Conservation (phyloP, 1,140 invertebrate genomes). For the Macrotrachela quadricornifera region DNA sequence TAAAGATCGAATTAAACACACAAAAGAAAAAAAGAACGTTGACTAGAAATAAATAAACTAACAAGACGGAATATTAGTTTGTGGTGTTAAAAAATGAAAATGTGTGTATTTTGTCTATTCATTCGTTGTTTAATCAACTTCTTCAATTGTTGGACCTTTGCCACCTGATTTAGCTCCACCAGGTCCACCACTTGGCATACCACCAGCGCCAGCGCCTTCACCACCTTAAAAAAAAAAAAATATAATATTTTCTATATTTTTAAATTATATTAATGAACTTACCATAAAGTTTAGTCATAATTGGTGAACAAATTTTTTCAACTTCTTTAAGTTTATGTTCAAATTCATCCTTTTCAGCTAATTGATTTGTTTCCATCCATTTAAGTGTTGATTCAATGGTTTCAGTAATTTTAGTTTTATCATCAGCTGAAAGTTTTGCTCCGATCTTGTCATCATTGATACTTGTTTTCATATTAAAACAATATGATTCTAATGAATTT, state of each 20-base stretch:
- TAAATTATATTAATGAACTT: too few relatives aligned
- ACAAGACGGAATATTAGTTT: too few relatives aligned
- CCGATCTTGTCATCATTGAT: slow-evolving; percentile 44
- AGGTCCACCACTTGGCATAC: too few relatives aligned
- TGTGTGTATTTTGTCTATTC: background rate
- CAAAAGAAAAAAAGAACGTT: too few relatives aligned
- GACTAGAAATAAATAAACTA: too few relatives aligned
- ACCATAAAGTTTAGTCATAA: slow-evolving; percentile 17
- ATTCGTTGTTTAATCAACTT: slow-evolving; percentile 7
- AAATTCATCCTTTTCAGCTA: slow-evolving; percentile 31
- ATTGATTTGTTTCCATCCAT: slow-evolving; percentile 31
- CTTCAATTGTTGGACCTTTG: slow-evolving; percentile 7
- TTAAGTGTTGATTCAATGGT: slow-evolving; percentile 77
- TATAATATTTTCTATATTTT: too few relatives aligned
- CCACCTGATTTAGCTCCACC: background rate
- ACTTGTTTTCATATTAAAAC: slow-evolving; percentile 81
- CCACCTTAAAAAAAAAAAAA: background rate
- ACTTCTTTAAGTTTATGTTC: slow-evolving; percentile 25
- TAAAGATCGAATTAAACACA: too few relatives aligned
- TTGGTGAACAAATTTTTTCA: slow-evolving; percentile 18
- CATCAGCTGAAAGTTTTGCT: slow-evolving; percentile 49
- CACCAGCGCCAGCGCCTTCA: background rate
- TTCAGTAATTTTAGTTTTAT: slow-evolving; percentile 62
- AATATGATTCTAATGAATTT: slow-evolving; percentile 29
- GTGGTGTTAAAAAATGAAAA: too few relatives aligned